Base-by-base conservation (phyloP, 2,797 vertebrate species). In the Gastrophryne carolinensis region DNA sequence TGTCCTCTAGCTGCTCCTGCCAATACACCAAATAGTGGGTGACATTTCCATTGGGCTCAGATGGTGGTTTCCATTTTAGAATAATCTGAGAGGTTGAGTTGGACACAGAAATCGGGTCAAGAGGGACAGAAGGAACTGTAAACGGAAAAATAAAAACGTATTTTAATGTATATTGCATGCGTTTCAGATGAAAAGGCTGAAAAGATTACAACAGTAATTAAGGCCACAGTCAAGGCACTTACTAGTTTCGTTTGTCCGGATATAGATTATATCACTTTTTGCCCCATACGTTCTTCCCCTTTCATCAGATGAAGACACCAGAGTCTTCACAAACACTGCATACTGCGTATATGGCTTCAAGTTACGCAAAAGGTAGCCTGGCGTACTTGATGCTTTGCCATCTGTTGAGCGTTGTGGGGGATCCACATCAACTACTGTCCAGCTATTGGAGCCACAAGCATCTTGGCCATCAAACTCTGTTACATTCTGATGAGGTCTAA, bases 281-380 rank as follows among this genome's bases (percentile, higher is more conserved):
- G 98, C 98, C 8, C 98, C 98, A 0, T 94, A 92, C 0, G 93
- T 93, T 67, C 94, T 90, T 41, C 13, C 52, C 13, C 93, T 92
- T 71, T 98, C 97, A 0, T 98, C 97, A 0, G 95, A 96, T 29
- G 95, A 93, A 23, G 96, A 98, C 74, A 98, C 92, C 79, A 99
- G 86, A 0, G 97, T 97, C 87, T 97, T 98, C 23, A 99, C 95
- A 78, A 99, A 98, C 74, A 99, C 92, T 67, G 97, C 97, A 0
- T 99, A 99, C 74, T 98, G 96, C 0, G 96, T 99, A 95, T 96
- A 99, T 3, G 98, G 96, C 80, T 99, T 99, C 71, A 99, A 75
- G 1, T 90, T 86, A n/a, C 90, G 83, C 81, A 99, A 93, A 23
- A 99, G 87, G 84, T 90, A 88, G 0, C 94, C 94, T 0, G 96